Evolutionary conservation across 2,113 vertebrate species (phyloP).

Genomic region (Bufo gargarizans): DNA sequence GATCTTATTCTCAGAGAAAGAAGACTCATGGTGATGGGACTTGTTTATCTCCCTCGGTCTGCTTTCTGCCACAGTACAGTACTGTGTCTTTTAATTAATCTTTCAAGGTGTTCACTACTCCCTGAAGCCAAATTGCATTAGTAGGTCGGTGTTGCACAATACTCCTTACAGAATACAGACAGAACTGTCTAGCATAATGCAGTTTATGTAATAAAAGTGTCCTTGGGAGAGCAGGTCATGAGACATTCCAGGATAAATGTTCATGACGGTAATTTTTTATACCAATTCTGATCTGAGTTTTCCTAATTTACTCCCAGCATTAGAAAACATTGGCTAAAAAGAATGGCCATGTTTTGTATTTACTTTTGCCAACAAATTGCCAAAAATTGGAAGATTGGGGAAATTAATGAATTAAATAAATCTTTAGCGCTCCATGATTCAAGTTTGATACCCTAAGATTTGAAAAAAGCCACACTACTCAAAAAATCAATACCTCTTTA

Average conservation of each 20-base stretch:
- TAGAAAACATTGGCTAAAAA: not conserved
- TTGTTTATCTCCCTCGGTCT: not conserved
- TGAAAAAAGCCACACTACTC: too few relatives aligned
- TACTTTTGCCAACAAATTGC: not conserved
- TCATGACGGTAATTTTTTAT: not conserved
- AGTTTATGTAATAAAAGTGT: not conserved
- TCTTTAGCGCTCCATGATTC: too few relatives aligned
- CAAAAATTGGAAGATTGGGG: too few relatives aligned
- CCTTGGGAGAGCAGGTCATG: not conserved
- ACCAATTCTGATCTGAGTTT: not conserved
- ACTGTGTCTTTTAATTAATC: not conserved
- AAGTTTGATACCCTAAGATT: too few relatives aligned
- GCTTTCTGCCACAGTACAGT: not conserved
- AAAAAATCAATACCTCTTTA: too few relatives aligned
- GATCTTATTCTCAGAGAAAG: not conserved
- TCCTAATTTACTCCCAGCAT: not conserved
- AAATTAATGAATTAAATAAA: too few relatives aligned
- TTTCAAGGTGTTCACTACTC: conserved; percentile 25
- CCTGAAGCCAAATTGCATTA: conserved; percentile 14
- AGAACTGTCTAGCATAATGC: not conserved
- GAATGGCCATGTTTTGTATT: not conserved
- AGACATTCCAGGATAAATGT: not conserved
- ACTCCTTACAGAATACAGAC: conserved; percentile 2
- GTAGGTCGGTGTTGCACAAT: not conserved
- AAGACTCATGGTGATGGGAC: not conserved